Conservation (phyloP, 1,140 invertebrate species). For the Drosophila ananassae region DNA sequence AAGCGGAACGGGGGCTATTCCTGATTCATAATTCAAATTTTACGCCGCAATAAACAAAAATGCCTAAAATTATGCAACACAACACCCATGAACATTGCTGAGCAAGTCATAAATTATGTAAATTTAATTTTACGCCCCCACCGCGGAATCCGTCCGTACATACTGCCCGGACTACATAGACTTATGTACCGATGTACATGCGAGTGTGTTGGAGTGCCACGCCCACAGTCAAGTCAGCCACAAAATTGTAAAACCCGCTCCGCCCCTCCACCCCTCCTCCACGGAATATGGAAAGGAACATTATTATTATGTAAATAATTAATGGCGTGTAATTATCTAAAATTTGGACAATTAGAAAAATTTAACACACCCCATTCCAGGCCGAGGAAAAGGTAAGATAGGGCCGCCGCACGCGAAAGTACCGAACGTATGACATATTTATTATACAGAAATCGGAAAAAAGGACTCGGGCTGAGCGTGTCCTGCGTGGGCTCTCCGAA, state of each 20-base stretch:
- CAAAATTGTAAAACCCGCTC: conserved; percentile 65
- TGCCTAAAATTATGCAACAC: conserved; percentile 81
- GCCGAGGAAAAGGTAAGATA: too few species aligned
- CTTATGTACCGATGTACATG: conserved; percentile 35
- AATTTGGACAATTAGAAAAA: conserved; percentile 82
- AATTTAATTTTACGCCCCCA: conserved; percentile 77
- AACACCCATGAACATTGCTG: conserved; percentile 76
- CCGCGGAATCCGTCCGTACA: conserved; percentile 7
- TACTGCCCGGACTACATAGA: conserved; percentile 28
- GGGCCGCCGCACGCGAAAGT: conserved; percentile 4
- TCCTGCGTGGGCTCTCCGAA: conserved; percentile 33
- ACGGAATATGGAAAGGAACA: conserved; percentile 21
- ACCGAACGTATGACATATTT: conserved; percentile 79
- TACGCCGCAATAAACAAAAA: conserved; percentile 82
- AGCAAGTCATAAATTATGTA: conserved; percentile 83
- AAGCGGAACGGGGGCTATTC: conserved; percentile 32
- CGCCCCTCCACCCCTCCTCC: neutral
- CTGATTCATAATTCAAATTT: conserved; percentile 81
- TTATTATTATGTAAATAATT: conserved; percentile 81
- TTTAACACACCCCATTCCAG: conserved; percentile 57
- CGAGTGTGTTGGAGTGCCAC: conserved; percentile 20
- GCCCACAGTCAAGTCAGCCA: conserved; percentile 58
- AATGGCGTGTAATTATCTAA: conserved; percentile 82
- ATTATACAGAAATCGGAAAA: conserved; percentile 45
- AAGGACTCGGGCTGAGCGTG: conserved; percentile 34